These are phyloP conservation scores for Cheirogaleus major DNA, from an alignment of 2,797 vertebrate genomes.

Conservation along the genomic window DNA sequence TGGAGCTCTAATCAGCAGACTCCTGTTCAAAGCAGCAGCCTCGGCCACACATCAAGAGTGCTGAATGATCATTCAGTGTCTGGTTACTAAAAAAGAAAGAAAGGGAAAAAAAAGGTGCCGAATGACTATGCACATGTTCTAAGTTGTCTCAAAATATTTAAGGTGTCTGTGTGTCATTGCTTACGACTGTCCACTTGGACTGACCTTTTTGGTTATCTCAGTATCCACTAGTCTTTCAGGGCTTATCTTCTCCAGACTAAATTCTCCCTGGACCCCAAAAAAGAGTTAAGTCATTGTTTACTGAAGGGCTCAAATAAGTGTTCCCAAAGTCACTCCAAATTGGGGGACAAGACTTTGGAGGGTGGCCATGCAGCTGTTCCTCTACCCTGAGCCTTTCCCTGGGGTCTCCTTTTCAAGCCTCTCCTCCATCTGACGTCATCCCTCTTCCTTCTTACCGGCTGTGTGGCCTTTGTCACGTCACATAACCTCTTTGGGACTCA, in stretches of 20 bases:
- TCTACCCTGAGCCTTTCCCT: not conserved
- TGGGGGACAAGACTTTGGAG: not conserved
- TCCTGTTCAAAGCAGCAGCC: not conserved
- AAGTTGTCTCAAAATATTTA: not conserved
- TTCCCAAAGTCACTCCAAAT: not conserved
- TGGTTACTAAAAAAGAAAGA: not conserved
- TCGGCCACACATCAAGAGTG: not conserved
- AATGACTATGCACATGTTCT: not conserved
- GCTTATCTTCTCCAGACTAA: not conserved
- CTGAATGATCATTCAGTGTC: not conserved
- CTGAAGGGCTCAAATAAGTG: not conserved
- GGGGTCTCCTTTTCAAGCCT: not conserved
- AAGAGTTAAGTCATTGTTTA: not conserved
- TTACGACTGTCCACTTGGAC: not conserved
- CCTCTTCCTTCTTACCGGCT: not conserved
- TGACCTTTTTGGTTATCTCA: not conserved
- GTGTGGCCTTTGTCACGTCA: not conserved
- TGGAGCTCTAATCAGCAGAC: not conserved
- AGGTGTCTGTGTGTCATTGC: not conserved
- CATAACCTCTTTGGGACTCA: not conserved
- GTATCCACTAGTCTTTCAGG: not conserved
- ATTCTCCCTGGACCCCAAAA: not conserved
- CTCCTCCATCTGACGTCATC: fast-evolving
- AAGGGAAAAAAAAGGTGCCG: not conserved
- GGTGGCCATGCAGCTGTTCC: not conserved